Base-by-base conservation (phyloP, 2,113 vertebrate genomes). In the Excalfactoria chinensis region DNA sequence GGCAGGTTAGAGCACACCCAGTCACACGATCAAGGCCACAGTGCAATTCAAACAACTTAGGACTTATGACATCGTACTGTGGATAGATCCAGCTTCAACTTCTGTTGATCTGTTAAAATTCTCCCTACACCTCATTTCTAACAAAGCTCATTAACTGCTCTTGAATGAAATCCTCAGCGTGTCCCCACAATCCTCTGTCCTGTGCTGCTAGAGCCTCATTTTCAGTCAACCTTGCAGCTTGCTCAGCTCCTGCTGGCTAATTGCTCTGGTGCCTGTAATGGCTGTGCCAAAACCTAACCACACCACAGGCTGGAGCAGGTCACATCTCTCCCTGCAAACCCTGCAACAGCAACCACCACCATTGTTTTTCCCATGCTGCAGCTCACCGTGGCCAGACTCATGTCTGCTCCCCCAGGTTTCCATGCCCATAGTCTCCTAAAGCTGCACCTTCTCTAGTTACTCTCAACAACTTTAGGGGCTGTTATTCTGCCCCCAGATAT, bases 181-280 rank as follows among this genome's bases (percentile, higher is more conserved):
- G 1, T 28, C 16, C 32, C 15, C 69, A 84, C 34, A 83, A 26
- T 15, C n/a, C 51, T 72, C 17, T 14, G 19, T 53, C 71, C 25
- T 35, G 21, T 18, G 30, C 44, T 34, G 28, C 48, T 74, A 18
- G 14, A 66, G 6, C 23, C 28, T 84, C 56, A 69, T 35, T 76
- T 73, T 84, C 87, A 75, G 62, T 25, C 37, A 90, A 63, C 34
- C 75, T n/a, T 82, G 75, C 60, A 69, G 30, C 28, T 83, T 32
- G 21, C 70, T 48, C 37, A 49, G 3, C 28, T 30, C 43, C 46
- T 44, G 68, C 37, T 46, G 76, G 75, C 19, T 35, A 58, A n/a
- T 60, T 73, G 40, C 19, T 51, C 43, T 18, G 18, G 21, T 53
- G 78, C 7, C 43, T 41, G 67, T 26, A 34, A 28, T 48, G 66